A percentile compares a stretch with the other conserved stretches of the same genome.
Evolutionary conservation across 2,113 vertebrate genomes (phyloP).

Genomic region (Psilopogon haemacephalus): DNA sequence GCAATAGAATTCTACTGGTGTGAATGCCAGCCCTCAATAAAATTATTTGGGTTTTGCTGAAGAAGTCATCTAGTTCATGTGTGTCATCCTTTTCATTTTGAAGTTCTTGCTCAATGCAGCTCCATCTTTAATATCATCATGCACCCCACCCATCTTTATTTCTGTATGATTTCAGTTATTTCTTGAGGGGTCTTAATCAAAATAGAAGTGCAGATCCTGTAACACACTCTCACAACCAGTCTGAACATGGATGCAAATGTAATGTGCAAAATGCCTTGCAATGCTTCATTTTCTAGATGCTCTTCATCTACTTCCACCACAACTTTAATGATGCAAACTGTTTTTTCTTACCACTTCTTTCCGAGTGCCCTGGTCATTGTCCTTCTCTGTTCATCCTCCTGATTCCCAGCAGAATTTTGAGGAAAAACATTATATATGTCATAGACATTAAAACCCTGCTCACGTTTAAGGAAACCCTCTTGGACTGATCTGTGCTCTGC

Average conservation of each 20-base stretch:
- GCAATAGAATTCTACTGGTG: not conserved
- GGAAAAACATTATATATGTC: not conserved
- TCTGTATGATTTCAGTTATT: not conserved
- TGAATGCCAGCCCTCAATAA: not conserved
- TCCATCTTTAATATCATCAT: not conserved
- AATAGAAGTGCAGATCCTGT: not conserved
- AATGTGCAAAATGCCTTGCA: not conserved
- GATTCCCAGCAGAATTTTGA: not conserved
- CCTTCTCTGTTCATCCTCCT: not conserved
- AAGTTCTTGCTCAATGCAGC: not conserved
- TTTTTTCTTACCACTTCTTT: not conserved
- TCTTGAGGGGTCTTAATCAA: not conserved
- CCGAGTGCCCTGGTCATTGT: not conserved
- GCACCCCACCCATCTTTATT: not conserved
- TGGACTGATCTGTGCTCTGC: not conserved
- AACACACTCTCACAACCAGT: not conserved
- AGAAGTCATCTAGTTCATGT: not conserved
- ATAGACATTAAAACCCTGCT: not conserved
- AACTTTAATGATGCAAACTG: not conserved
- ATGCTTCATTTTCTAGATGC: not conserved
- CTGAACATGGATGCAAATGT: not conserved
- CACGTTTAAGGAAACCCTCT: constrained; percentile 8
- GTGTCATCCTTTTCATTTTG: not conserved
- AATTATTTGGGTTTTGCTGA: not conserved
- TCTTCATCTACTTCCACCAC: not conserved